A percentile compares a stretch with the other conserved stretches of the same genome.
Evolutionary conservation across 1,140 invertebrate genomes (phyloP).

Genomic region (Oncopodura yosiiana): DNA sequence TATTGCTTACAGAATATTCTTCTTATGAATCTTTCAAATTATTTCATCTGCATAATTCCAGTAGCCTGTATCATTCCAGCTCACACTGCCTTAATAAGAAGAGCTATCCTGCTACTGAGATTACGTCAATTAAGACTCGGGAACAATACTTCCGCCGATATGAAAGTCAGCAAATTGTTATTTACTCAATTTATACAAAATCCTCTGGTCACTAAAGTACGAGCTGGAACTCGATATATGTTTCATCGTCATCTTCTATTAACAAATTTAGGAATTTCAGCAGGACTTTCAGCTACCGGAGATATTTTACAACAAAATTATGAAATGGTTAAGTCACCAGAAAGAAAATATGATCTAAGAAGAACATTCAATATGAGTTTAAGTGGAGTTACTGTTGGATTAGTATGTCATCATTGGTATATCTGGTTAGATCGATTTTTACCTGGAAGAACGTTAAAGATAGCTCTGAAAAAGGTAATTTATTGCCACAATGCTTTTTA

Average conservation of each 20-base stretch:
- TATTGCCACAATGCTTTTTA: not conserved
- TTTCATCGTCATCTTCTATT: slow-evolving; percentile 59
- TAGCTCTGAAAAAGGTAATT: slow-evolving; percentile 63
- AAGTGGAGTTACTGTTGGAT: slow-evolving; percentile 65
- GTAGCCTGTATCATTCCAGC: too few relatives aligned
- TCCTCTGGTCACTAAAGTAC: slow-evolving; percentile 1
- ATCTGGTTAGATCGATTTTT: slow-evolving; percentile 56
- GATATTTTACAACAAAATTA: slow-evolving; percentile 77
- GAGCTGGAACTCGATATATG: slow-evolving; percentile 19
- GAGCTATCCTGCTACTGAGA: too few relatives aligned
- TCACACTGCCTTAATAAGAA: too few relatives aligned
- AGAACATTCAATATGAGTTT: slow-evolving; percentile 68
- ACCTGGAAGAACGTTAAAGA: slow-evolving; percentile 55
- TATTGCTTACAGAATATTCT: too few relatives aligned
- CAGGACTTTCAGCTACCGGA: slow-evolving; percentile 61
- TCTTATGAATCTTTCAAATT: too few relatives aligned
- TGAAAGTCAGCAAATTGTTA: not conserved
- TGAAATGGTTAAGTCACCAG: slow-evolving; percentile 36
- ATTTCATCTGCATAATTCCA: too few relatives aligned
- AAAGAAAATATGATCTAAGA: slow-evolving; percentile 50
- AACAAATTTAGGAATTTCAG: slow-evolving; percentile 76
- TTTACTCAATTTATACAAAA: slow-evolving; percentile 18
- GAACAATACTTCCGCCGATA: not conserved
- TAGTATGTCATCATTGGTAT: slow-evolving; percentile 82
- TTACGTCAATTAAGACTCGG: too few relatives aligned